phyloP scores from a whole-genome alignment of 2,888 invertebrate species.

The Lepidochitona cinerea region DNA sequence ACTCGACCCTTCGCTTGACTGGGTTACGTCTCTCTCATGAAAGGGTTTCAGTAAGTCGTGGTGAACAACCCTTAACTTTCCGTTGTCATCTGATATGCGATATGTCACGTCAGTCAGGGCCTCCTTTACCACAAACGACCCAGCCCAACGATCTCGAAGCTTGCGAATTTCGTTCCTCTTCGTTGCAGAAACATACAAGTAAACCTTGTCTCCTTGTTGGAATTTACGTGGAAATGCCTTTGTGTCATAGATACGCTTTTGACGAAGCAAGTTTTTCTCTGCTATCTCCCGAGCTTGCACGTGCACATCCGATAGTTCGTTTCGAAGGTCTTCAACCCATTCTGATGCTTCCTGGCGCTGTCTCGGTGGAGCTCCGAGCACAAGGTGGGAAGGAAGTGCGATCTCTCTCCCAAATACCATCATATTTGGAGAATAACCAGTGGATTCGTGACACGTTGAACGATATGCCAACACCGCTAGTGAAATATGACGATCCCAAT shows the following conservation, averaged over 20 bases:
- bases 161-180: not conserved
- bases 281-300: not conserved
- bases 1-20: not conserved
- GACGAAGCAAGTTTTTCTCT: not conserved
- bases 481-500: slow-evolving; percentile 29
- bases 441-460: slow-evolving; percentile 18
- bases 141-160: slow-evolving; percentile 11
- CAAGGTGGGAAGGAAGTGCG: slow-evolving; percentile 12
- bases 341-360: not conserved
- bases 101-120: not conserved
- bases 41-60: not conserved
- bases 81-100: not conserved
- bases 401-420: slow-evolving; percentile 21
- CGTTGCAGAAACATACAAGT: slow-evolving; percentile 5
- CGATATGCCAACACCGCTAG: slow-evolving; percentile 24
- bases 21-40: not conserved
- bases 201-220: not conserved
- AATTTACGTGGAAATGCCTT: not conserved
- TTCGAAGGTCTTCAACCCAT: not conserved
- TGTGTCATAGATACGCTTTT: not conserved
- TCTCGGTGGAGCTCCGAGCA: not conserved
- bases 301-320: not conserved
- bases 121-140: not conserved
- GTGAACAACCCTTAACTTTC: not conserved
- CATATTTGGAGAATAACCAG: slow-evolving; percentile 14